Percentiles rank a stretch among this genome's conserved stretches.
Evolutionary conservation across 2,888 invertebrate genomes (phyloP).

Genomic region (Xestia sexstrigata): DNA sequence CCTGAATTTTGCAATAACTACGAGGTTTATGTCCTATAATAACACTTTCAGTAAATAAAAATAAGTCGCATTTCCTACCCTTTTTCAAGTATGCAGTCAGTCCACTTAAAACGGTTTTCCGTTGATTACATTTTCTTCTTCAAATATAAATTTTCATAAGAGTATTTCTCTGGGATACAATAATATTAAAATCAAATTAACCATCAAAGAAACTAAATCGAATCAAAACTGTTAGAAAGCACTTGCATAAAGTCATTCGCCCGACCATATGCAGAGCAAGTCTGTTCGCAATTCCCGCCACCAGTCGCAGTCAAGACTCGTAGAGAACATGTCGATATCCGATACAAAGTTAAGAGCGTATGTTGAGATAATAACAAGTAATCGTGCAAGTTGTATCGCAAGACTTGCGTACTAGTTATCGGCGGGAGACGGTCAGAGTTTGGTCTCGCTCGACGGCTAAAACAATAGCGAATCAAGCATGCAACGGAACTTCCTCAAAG

Average conservation of each 20-base stretch:
- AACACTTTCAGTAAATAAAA: conserved; percentile 62
- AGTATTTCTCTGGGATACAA: conserved; percentile 9
- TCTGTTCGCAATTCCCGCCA: conserved; percentile 71
- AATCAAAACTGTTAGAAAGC: conserved; percentile 65
- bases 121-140: conserved; percentile 15
- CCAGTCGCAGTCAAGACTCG: conserved; percentile 73
- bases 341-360: conserved; percentile 82
- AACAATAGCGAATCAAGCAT: conserved; percentile 90
- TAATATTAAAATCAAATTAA: conserved; percentile 58
- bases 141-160: conserved; percentile 12
- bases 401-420: conserved; percentile 82
- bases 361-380: conserved; percentile 86
- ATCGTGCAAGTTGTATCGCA: conserved; percentile 82
- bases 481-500: conserved; percentile 88
- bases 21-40: conserved; percentile 57
- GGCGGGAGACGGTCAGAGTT: conserved; percentile 83
- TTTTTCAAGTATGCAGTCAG: conserved; percentile 31
- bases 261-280: conserved; percentile 69
- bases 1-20: conserved; percentile 66
- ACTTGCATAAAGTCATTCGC: conserved; percentile 68
- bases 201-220: conserved; percentile 57
- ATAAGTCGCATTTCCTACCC: conserved; percentile 35
- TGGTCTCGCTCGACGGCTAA: conserved; percentile 82
- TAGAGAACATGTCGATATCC: conserved; percentile 78
- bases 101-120: conserved; percentile 19